A percentile compares a stretch with the other conserved stretches of the same genome.
phyloP scores from a whole-genome alignment of 2,888 invertebrate species.

The Cryptus viduatorius region DNA sequence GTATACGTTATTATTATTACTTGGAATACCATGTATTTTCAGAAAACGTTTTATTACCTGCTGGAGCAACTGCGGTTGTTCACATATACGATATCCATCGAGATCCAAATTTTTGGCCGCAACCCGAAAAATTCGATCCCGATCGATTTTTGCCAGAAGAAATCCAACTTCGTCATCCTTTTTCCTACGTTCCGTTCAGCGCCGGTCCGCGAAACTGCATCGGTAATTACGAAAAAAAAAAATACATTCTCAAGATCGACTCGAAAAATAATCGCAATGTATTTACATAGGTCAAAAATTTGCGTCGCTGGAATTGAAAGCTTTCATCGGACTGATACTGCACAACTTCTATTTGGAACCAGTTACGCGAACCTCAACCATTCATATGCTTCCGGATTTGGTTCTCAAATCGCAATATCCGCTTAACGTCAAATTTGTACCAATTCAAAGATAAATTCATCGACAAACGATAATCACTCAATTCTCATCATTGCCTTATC shows the following conservation, averaged over 20 bases:
- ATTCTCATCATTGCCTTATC: too few species aligned
- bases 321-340: conserved; percentile 70
- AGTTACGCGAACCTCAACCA: conserved; percentile 71
- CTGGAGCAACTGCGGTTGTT: conserved; percentile 86
- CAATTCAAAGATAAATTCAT: conserved; percentile 6
- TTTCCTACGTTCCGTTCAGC: conserved; percentile 89
- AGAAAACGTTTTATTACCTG: conserved; percentile 86
- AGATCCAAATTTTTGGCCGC: conserved; percentile 87
- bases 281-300: conserved; percentile 70
- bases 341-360: conserved; percentile 76
- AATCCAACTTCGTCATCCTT: conserved; percentile 86
- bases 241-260: too few species aligned
- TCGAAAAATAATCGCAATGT: neutral
- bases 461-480: neutral
- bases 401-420: conserved; percentile 71
- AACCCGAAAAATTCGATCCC: conserved; percentile 89
- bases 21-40: neutral
- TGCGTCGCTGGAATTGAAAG: conserved; percentile 78
- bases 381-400: conserved; percentile 68
- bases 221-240: conserved; percentile 83
- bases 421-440: conserved; percentile 71
- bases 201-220: conserved; percentile 90
- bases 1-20: neutral
- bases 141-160: conserved; percentile 89
- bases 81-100: conserved; percentile 89